Percentiles rank a stretch among this genome's conserved stretches.
Conservation (phyloP, 2,113 vertebrate genomes). For the Ailuropoda melanoleuca region DNA sequence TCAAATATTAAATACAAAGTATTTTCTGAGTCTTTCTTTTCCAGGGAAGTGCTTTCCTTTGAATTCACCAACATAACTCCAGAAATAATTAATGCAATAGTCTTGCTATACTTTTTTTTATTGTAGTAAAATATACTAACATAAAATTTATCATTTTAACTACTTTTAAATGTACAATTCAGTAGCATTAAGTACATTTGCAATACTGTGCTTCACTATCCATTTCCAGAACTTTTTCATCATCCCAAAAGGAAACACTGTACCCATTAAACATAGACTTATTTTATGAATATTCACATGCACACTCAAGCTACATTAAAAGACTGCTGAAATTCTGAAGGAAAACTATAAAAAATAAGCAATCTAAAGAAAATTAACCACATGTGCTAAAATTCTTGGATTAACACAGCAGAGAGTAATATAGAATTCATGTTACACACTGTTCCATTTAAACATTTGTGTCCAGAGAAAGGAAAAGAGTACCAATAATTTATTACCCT, state of each 20-base stretch:
- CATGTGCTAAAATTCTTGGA: not conserved
- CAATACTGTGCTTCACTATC: not conserved
- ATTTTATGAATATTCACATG: conserved; percentile 67
- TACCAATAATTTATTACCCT: not conserved
- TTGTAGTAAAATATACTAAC: not conserved
- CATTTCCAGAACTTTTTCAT: conserved; percentile 19
- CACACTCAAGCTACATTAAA: conserved; percentile 52
- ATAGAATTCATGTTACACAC: not conserved
- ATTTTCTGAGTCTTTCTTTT: conserved; percentile 27
- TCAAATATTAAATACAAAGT: conserved; percentile 17
- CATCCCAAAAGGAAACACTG: not conserved
- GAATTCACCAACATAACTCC: not conserved
- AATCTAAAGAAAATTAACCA: conserved; percentile 46
- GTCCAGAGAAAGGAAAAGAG: not conserved
- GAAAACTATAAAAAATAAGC: conserved; percentile 41
- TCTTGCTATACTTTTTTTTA: not conserved
- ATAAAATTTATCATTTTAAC: conserved; percentile 4
- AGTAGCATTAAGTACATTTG: not conserved
- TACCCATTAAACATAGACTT: not conserved
- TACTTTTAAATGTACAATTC: not conserved
- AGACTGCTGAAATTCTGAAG: not conserved
- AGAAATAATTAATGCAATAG: conserved; percentile 27
- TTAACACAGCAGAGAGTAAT: not conserved
- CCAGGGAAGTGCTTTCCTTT: not conserved
- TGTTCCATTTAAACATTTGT: not conserved